Evolutionary conservation across 1,140 invertebrate species (phyloP).

Genomic region (Ladona fulva): DNA sequence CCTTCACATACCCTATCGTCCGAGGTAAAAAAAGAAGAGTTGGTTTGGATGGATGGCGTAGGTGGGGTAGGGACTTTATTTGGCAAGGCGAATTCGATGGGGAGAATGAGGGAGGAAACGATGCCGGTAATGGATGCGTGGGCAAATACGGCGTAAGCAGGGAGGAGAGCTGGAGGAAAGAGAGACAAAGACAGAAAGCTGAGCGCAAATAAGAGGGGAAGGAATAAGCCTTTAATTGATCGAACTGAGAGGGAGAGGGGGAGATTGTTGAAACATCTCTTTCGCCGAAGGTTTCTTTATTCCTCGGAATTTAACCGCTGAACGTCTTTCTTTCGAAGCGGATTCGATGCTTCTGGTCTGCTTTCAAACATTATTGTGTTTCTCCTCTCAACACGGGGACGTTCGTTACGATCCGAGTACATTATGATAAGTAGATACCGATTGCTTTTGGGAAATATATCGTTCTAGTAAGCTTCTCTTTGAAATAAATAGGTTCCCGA

Average conservation of each 20-base stretch:
- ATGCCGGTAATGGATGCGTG: background rate
- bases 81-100: background rate
- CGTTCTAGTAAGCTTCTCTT: too few relatives aligned
- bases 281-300: background rate
- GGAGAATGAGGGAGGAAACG: background rate
- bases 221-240: conserved; percentile 2
- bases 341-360: too few relatives aligned
- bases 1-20: background rate
- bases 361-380: too few relatives aligned
- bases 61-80: background rate
- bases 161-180: background rate
- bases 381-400: too few relatives aligned
- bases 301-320: background rate
- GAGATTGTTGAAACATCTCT: background rate
- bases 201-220: background rate
- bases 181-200: background rate
- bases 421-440: too few relatives aligned
- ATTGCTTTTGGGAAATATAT: too few relatives aligned
- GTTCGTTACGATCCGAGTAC: too few relatives aligned
- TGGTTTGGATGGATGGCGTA: background rate
- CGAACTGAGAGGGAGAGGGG: background rate
- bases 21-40: background rate
- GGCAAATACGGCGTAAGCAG: background rate
- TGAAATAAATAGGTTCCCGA: too few relatives aligned
- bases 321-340: too few relatives aligned